These are phyloP conservation scores for Salvelinus fontinalis DNA, from an alignment of 2,113 vertebrate species.

Conservation along the genomic window DNA sequence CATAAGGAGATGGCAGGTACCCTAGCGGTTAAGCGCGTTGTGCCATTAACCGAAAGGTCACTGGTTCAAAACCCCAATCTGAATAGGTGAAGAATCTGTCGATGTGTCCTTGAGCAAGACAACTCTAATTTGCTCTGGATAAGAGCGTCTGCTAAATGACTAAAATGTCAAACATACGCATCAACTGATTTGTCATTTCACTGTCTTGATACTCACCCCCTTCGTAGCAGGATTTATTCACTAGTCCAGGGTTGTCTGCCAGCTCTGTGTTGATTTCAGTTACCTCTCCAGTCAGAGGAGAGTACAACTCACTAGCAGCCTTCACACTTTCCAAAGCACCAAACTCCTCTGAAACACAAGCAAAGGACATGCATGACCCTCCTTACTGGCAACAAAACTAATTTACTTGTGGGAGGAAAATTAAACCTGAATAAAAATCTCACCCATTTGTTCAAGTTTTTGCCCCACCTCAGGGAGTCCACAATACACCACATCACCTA, in stretches of 20 bases:
- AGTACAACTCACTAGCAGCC: conserved; percentile 96
- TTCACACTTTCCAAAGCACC: conserved; percentile 97
- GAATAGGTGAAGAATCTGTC: too few relatives aligned
- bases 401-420: background rate
- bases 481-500: conserved; percentile 97
- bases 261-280: conserved; percentile 89
- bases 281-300: conserved; percentile 91
- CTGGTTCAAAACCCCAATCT: too few relatives aligned
- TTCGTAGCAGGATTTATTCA: conserved; percentile 94
- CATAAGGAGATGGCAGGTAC: background rate
- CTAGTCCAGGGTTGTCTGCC: conserved; percentile 88
- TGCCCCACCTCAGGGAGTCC: conserved; percentile 93
- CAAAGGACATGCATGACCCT: background rate
- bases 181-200: background rate
- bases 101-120: too few relatives aligned
- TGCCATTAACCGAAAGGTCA: too few relatives aligned
- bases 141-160: too few relatives aligned
- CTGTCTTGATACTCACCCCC: conserved; percentile 77
- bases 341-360: conserved; percentile 86
- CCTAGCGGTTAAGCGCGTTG: too few relatives aligned
- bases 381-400: background rate
- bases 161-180: background rate
- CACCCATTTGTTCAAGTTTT: conserved; percentile 89
- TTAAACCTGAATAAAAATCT: conserved; percentile 33
- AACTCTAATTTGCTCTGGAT: too few relatives aligned